Evolutionary conservation across 2,113 vertebrate species (phyloP).

Genomic region (Mustelus asterias): DNA sequence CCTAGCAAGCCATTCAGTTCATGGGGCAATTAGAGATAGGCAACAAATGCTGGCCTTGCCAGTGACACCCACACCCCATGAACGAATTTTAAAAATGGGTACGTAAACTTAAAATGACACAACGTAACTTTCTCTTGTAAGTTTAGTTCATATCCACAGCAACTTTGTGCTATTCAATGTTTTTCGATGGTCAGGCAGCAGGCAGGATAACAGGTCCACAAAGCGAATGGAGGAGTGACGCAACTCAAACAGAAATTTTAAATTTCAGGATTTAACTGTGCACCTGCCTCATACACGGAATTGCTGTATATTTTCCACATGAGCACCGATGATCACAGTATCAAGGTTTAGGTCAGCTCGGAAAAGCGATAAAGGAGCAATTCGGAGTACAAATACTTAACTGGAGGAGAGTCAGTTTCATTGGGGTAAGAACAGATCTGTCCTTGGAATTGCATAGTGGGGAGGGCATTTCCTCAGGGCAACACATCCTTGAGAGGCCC

Average conservation of each 20-base stretch:
- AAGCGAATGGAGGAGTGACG: neutral
- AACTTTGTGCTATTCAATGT: neutral
- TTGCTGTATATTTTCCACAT: neutral
- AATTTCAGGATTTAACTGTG: neutral
- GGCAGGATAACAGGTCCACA: neutral
- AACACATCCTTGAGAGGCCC: too few species aligned
- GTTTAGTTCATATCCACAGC: neutral
- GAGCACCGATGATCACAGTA: neutral
- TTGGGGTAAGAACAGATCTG: neutral
- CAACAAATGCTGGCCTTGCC: too few species aligned
- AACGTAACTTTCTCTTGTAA: neutral
- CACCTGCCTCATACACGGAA: neutral
- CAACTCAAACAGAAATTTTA: neutral
- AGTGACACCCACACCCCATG: too few species aligned
- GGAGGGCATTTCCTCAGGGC: too few species aligned
- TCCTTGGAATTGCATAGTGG: neutral
- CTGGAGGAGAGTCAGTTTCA: neutral
- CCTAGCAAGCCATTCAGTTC: too few species aligned
- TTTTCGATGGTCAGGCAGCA: neutral
- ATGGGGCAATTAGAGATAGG: too few species aligned
- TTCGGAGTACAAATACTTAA: neutral
- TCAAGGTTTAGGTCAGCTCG: neutral
- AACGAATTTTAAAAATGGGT: too few species aligned
- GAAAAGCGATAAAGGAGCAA: neutral
- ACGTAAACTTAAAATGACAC: neutral